Base-by-base conservation (phyloP, 1,140 invertebrate species). In the Globodera rostochiensis region DNA sequence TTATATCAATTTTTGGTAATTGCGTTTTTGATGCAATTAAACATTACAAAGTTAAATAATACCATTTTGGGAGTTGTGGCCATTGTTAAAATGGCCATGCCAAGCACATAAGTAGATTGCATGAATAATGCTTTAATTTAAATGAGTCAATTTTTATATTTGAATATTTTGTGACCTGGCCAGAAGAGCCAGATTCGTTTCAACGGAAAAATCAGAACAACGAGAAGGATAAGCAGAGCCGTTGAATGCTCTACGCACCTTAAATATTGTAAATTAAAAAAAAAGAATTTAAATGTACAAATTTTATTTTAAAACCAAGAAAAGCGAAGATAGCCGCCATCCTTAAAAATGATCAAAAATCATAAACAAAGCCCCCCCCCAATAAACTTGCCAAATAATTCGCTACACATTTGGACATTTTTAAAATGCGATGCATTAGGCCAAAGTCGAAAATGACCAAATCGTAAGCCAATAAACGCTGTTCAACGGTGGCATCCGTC, bases 401-500 rank as follows among this genome's bases (percentile, higher is more conserved):
- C 36, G 87, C 87, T 3, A 88, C 86, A 79, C 87, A 88, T 78
- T 88, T 86, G 50, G 71, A 85, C 69, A 87, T 88, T n/a, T 87
- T 87, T 13, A 88, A 77, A 71, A 88, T 81, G 53, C 80, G 46
- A 45, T 87, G 84, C 87, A 88, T 88, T n/a, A 88, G 80, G 9
- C 87, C 87, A 57, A 87, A 88, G 74, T 88, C 87, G 67, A 86
- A 88, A 74, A 88, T 88, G 8, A 88, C 83, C 64, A 88, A 86
- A 77, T 88, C 87, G 74, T 87, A 88, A 5, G 87, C 87, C 4
- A 88, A 67, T 45, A 86, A 84, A 11, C 76, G 66, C 36, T 80
- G 76, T 73, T 80, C 76, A 49, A 75, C 53, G 25, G 85, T 74
- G 47, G 85, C 84, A 46, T 79, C 66, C 13, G 83, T 57, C 46